Percentiles rank a stretch among this genome's conserved stretches.
These are phyloP conservation scores for Ailuropoda melanoleuca DNA, from an alignment of 2,113 vertebrate species.

Conservation along the genomic window DNA sequence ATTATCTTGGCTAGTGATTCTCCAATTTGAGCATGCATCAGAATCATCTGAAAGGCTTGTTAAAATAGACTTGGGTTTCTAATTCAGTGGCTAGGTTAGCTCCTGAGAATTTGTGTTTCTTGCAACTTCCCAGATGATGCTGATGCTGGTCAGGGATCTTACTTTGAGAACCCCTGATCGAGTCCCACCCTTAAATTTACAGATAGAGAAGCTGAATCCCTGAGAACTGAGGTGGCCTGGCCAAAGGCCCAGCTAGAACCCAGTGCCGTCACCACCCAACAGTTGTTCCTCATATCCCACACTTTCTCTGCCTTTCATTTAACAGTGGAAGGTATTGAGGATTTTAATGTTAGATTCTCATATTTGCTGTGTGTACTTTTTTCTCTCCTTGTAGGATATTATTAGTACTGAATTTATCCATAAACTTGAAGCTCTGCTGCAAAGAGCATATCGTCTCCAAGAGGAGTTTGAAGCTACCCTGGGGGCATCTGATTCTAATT, in stretches of 20 bases:
- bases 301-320: not conserved
- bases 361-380: not conserved
- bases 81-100: not conserved
- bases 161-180: not conserved
- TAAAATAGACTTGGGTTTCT: not conserved
- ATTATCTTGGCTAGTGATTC: not conserved
- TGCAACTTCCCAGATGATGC: not conserved
- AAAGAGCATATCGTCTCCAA: constrained; percentile 95
- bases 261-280: not conserved
- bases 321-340: not conserved
- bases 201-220: not conserved
- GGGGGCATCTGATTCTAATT: constrained; percentile 88
- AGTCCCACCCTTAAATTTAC: not conserved
- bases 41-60: not conserved
- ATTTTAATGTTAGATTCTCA: not conserved
- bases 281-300: not conserved
- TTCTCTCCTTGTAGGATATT: constrained; percentile 87
- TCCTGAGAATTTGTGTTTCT: not conserved
- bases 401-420: constrained; percentile 96
- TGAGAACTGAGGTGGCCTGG: not conserved
- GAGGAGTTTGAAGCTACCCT: constrained; percentile 96
- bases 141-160: not conserved
- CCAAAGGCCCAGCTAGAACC: not conserved
- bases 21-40: not conserved
- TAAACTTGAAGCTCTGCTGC: constrained; percentile 94